A percentile compares a stretch with the other conserved stretches of the same genome.
Conservation (phyloP, 2,888 invertebrate genomes). For the Autographa gamma region DNA sequence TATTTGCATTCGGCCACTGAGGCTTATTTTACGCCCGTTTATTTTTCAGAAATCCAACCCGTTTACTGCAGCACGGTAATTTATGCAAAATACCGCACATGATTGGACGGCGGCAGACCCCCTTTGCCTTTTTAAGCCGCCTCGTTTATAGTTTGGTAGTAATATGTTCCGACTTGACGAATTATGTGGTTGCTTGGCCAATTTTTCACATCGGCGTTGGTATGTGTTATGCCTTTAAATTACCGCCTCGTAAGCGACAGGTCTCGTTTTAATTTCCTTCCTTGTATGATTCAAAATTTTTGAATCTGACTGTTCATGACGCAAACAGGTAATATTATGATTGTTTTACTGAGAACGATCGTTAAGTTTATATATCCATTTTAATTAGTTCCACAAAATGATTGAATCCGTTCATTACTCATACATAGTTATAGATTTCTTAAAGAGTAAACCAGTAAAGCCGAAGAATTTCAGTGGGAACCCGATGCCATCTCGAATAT, state of each 20-base stretch:
- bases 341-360: background rate
- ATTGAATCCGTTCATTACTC: background rate
- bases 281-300: slow-evolving; percentile 32
- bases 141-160: slow-evolving; percentile 69
- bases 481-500: slow-evolving; percentile 74
- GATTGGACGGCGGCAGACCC: slow-evolving; percentile 75
- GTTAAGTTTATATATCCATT: background rate
- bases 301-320: slow-evolving; percentile 7
- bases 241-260: slow-evolving; percentile 17
- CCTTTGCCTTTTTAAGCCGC: slow-evolving; percentile 68
- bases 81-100: slow-evolving; percentile 85
- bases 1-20: slow-evolving; percentile 83
- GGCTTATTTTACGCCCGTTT: slow-evolving; percentile 81
- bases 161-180: slow-evolving; percentile 63
- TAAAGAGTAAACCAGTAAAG: slow-evolving; percentile 39
- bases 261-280: slow-evolving; percentile 32
- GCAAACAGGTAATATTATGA: slow-evolving; percentile 23
- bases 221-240: slow-evolving; percentile 36
- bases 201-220: slow-evolving; percentile 41
- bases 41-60: slow-evolving; percentile 83
- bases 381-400: background rate
- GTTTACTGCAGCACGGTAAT: slow-evolving; percentile 79
- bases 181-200: slow-evolving; percentile 60
- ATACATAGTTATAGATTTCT: slow-evolving; percentile 22
- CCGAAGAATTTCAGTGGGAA: slow-evolving; percentile 64